Base-by-base conservation (phyloP, 2,888 invertebrate species). In the Drosophila emarginata region DNA sequence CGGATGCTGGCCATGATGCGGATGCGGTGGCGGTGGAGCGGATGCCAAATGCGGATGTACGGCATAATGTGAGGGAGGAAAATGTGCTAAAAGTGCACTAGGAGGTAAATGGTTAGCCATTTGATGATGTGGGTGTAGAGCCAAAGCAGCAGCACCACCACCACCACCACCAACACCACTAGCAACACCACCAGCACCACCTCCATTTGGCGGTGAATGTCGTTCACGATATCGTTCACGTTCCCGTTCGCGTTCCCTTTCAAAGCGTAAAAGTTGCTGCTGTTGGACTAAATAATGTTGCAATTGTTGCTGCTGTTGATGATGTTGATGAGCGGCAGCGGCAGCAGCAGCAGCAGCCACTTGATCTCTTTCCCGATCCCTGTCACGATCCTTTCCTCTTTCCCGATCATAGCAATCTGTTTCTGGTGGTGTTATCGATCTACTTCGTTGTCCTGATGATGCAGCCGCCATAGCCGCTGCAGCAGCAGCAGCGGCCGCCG, bases 251-350 rank as follows among this genome's bases (percentile, higher is more conserved):
- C 77, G 73, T 21, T 77, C 85, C n/a, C 75, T 83, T 59, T 80
- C 90, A 54, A 89, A 89, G 59, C 89, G 90, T 56, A 84, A 64
- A 67, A 90, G 59, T 64, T 90, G 90, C 63, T 86, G 87, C 57
- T 89, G 88, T 63, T 90, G 90, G 12, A 86, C 89, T 45, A 86
- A 58, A 56, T 90, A 90, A 54, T 90, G 90, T 64, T 90, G 90
- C 64, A 85, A 58, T n/a, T 82, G 80, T 4, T 75, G 78, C 9
- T 74, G 76, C 9, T 77, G 78, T 2, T 77, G 79, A 7, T 80
- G 74, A 1, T 77, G 79, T 4, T 77, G 81, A 63, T 64, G 79
- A 45, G 84, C 78, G 21, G 45, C 28, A 67, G 88, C 60, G 74
- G 85, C n/a, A 79, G 89, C 3, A 69, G 72, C 63, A 9, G 85